Evolutionary conservation across 2,113 vertebrate species (phyloP), one percentile per base, ranked within the genome.

Genomic region (Gallinago jamesoni): DNA sequence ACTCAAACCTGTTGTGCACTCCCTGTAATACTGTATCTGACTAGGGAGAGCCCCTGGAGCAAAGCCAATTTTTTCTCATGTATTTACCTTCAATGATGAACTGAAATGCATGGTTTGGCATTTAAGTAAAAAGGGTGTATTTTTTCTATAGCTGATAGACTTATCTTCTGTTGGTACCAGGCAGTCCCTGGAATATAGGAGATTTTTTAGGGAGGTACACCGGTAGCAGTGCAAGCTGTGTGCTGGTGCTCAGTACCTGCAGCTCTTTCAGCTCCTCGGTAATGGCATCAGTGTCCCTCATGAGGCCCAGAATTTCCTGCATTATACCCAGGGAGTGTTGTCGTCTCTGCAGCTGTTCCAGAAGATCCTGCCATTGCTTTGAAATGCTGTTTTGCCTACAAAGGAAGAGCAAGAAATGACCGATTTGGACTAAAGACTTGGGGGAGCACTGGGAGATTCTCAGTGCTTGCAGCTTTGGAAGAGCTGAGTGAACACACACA

Each of bases 181-280:
- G 12, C 22, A 84, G 48, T 27, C 69, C 35, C 30, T 80, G 48
- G 31, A 93, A 57, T 12, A 47, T 1, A 7, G 4, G 5, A 9
- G 5, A 2, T 21, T 64, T 68, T 68, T 39, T 19, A 41, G 11
- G 56, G 41, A 62, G 7, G 14, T 9, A 56, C 6, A n/a, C 1
- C 31, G n/a, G 45, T 52, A 57, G 52, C 67, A 35, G 31, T 22
- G 20, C 33, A 64, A 92, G 17, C 4, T 53, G 28, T 37, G 39
- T 56, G 56, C 33, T 6, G 2, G 30, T 23, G 24, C 10, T 73
- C 39, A 53, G 76, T 94, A 99, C 99, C 98, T 99, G 98, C 59
- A 99, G 96, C 39, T 98, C 98, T 77, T 97, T 98, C 63, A 99
- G 97, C 64, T 99, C 99, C 78, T 98, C 97, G 1, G 92, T 97